phyloP scores from a whole-genome alignment of 2,797 vertebrate species.

The Lemur catta region DNA sequence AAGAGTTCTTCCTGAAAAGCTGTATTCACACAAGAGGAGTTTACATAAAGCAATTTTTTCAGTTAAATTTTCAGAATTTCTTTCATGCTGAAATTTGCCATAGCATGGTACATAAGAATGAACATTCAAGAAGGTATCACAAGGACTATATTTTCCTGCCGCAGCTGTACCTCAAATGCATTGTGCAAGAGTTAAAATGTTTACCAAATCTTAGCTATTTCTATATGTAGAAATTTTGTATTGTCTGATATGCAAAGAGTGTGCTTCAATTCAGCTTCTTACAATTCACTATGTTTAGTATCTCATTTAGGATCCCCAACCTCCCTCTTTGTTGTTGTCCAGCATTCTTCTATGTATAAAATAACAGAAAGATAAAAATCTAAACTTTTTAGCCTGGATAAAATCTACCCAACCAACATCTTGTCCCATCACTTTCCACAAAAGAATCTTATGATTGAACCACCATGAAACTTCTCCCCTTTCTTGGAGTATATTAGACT shows the following conservation, averaged over 20 bases:
- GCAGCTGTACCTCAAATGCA: conserved; percentile 24
- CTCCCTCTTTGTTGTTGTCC: neutral
- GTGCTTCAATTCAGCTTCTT: conserved; percentile 32
- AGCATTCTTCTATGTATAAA: neutral
- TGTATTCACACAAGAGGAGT: conserved; percentile 31
- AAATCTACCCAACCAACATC: neutral
- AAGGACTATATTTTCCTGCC: conserved; percentile 48
- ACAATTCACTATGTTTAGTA: conserved; percentile 45
- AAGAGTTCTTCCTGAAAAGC: conserved; percentile 54
- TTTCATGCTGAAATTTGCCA: conserved; percentile 59
- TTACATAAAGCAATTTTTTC: conserved; percentile 22
- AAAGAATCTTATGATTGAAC: neutral
- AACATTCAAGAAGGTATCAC: conserved; percentile 48
- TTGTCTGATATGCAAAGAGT: conserved; percentile 38
- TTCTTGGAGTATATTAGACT: neutral
- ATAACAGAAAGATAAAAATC: neutral
- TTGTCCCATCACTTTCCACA: neutral
- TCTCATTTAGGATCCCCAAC: neutral
- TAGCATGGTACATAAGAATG: conserved; percentile 34
- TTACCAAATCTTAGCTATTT: conserved; percentile 45
- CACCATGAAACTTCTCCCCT: neutral
- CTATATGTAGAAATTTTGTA: conserved; percentile 50
- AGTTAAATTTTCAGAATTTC: conserved; percentile 54
- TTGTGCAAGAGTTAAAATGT: conserved; percentile 38
- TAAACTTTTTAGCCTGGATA: neutral